Evolutionary conservation across 2,113 vertebrate genomes (phyloP).

Genomic region (Cryptoleucopteryx plumbea): DNA sequence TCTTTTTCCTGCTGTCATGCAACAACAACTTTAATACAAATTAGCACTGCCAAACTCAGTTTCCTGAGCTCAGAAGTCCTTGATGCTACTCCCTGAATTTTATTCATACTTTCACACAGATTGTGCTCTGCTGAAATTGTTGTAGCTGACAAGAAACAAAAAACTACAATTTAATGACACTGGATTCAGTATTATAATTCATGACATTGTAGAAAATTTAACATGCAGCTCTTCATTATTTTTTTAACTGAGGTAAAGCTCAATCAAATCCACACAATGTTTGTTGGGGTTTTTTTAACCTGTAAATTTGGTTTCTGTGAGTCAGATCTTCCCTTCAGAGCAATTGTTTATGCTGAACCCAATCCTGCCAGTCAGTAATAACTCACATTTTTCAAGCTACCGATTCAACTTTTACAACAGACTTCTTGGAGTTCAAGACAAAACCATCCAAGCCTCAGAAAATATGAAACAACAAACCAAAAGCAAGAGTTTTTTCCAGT

Average conservation of each 20-base stretch:
- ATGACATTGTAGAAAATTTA: slow-evolving; percentile 54
- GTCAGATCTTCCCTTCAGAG: slow-evolving; percentile 41
- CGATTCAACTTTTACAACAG: neutral
- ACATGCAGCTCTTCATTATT: slow-evolving; percentile 58
- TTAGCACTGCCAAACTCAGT: slow-evolving; percentile 83
- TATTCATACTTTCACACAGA: slow-evolving; percentile 73
- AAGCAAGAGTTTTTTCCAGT: neutral
- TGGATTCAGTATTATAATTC: slow-evolving; percentile 60
- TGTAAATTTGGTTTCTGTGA: slow-evolving; percentile 46
- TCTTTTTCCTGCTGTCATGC: slow-evolving; percentile 86
- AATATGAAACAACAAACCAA: neutral
- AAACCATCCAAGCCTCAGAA: slow-evolving; percentile 42
- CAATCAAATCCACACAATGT: slow-evolving; percentile 48
- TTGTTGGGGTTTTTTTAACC: neutral
- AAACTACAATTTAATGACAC: slow-evolving; percentile 68
- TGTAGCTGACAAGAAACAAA: slow-evolving; percentile 67
- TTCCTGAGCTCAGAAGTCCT: slow-evolving; percentile 79
- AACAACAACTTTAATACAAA: slow-evolving; percentile 87
- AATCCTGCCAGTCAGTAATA: slow-evolving; percentile 58
- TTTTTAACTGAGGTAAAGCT: slow-evolving; percentile 63
- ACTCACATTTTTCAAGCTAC: slow-evolving; percentile 46
- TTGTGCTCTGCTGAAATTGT: slow-evolving; percentile 68
- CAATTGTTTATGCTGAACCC: slow-evolving; percentile 58
- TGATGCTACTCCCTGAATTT: slow-evolving; percentile 79
- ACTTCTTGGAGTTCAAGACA: slow-evolving; percentile 31